A percentile compares a stretch with the other conserved stretches of the same genome.
phyloP scores from a whole-genome alignment of 1,140 invertebrate genomes.

The Drosophila mojavensis region DNA sequence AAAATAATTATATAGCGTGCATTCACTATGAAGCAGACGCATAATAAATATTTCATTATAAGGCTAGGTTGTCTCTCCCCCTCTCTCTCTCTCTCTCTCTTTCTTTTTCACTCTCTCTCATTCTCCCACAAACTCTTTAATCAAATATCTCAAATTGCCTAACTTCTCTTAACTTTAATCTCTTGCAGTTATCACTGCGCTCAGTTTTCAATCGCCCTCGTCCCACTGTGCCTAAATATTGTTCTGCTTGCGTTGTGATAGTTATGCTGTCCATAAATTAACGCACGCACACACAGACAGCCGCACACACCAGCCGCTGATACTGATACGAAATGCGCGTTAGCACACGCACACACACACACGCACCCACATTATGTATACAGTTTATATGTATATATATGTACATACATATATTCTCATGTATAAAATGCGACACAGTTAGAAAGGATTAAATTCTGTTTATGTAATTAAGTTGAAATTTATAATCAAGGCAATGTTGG shows the following conservation, averaged over 20 bases:
- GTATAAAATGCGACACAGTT: slow-evolving; percentile 68
- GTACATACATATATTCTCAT: slow-evolving; percentile 20
- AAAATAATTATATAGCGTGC: too few species aligned
- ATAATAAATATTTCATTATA: too few species aligned
- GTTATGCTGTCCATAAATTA: slow-evolving; percentile 79
- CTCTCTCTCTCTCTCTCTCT: too few species aligned
- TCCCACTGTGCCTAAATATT: slow-evolving; percentile 46
- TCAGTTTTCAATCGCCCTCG: not conserved
- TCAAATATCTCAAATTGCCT: too few species aligned
- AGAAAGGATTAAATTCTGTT: slow-evolving; percentile 80
- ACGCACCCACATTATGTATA: slow-evolving; percentile 3
- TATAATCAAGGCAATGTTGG: slow-evolving; percentile 75
- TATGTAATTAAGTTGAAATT: slow-evolving; percentile 83
- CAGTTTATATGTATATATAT: slow-evolving; percentile 1
- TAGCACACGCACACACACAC: slow-evolving; percentile 34
- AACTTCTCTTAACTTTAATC: too few species aligned
- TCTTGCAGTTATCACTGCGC: too few species aligned
- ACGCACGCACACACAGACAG: slow-evolving; percentile 47
- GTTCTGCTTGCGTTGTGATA: slow-evolving; percentile 55
- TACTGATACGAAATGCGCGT: slow-evolving; percentile 41
- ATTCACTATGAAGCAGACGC: too few species aligned
- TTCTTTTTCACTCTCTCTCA: too few species aligned
- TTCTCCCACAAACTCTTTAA: too few species aligned
- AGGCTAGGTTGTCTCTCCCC: too few species aligned
- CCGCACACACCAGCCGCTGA: slow-evolving; percentile 21